These are phyloP conservation scores for Crotalus tigris DNA, from an alignment of 2,113 vertebrate species.

Conservation along the genomic window DNA sequence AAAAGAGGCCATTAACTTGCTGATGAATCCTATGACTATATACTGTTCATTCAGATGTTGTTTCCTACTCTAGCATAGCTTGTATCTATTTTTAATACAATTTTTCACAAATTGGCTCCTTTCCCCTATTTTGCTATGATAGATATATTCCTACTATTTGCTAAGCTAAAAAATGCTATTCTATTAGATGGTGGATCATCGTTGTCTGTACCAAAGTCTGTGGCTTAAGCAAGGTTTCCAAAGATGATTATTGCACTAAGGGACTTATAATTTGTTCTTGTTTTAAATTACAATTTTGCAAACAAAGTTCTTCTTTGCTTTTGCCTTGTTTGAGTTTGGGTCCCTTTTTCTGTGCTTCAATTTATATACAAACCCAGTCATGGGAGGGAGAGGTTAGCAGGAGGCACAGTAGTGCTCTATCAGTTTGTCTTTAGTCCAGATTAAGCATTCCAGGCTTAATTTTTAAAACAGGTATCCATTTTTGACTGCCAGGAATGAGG, in stretches of 20 bases:
- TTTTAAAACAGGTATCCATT: not conserved
- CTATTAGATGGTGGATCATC: not conserved
- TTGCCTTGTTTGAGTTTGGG: slow-evolving; percentile 30
- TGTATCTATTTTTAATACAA: not conserved
- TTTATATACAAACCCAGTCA: slow-evolving; percentile 33
- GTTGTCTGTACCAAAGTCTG: slow-evolving; percentile 7
- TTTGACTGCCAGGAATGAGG: accelerated
- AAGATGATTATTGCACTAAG: slow-evolving; percentile 30
- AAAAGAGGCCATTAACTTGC: not conserved
- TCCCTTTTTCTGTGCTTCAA: slow-evolving; percentile 39
- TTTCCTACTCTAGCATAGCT: not conserved
- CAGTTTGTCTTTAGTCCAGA: not conserved
- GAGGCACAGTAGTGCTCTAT: not conserved
- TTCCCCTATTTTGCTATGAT: slow-evolving; percentile 2
- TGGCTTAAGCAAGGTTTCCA: slow-evolving; percentile 36
- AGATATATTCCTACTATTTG: slow-evolving; percentile 14
- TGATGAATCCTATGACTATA: not conserved
- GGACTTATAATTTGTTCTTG: slow-evolving; percentile 30
- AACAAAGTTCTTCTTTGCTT: slow-evolving; percentile 48
- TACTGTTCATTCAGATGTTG: not conserved
- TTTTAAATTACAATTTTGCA: slow-evolving; percentile 34
- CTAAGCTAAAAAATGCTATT: slow-evolving; percentile 20
- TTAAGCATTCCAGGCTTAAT: not conserved
- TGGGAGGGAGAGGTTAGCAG: not conserved
- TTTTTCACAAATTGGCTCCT: not conserved